A percentile compares a stretch with the other conserved stretches of the same genome.
Conservation (phyloP, 2,888 invertebrate species). For the Disparrhopalites patrizii region DNA sequence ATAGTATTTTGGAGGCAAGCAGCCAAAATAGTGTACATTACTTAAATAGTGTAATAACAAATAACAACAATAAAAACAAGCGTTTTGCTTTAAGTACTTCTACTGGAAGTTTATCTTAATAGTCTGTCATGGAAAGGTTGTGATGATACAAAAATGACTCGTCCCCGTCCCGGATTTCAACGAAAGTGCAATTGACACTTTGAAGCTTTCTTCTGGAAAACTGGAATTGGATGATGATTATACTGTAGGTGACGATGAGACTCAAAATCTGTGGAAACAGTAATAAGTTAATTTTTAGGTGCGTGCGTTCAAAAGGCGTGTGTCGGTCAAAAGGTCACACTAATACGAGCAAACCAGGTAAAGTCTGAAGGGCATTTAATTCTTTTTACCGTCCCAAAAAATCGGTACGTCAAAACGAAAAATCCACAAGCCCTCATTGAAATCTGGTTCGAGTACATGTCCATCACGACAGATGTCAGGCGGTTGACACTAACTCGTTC, state of each 20-base stretch:
- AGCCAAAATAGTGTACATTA: too few species aligned
- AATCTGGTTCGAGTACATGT: slow-evolving; percentile 19
- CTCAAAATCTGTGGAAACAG: slow-evolving; percentile 14
- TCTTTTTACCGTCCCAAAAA: slow-evolving; percentile 18
- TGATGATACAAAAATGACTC: too few species aligned
- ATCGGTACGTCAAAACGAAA: slow-evolving; percentile 17
- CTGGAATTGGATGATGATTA: slow-evolving; percentile 21
- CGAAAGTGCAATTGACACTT: slow-evolving; percentile 15
- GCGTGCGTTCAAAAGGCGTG: neutral
- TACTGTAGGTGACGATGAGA: slow-evolving; percentile 18
- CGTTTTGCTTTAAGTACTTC: too few species aligned
- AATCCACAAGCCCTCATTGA: slow-evolving; percentile 18
- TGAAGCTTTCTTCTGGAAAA: slow-evolving; percentile 5
- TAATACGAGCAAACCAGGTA: too few species aligned
- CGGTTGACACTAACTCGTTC: neutral
- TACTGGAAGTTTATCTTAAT: too few species aligned
- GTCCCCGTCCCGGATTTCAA: neutral
- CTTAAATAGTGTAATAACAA: too few species aligned
- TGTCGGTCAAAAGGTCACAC: neutral
- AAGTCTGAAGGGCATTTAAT: neutral
- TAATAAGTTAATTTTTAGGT: neutral
- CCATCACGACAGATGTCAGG: slow-evolving; percentile 15
- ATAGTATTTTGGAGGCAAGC: too few species aligned
- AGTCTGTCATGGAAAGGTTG: too few species aligned
- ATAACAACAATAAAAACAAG: too few species aligned